phyloP scores from a whole-genome alignment of 2,888 invertebrate species.

The Oxyteleia sp. region DNA sequence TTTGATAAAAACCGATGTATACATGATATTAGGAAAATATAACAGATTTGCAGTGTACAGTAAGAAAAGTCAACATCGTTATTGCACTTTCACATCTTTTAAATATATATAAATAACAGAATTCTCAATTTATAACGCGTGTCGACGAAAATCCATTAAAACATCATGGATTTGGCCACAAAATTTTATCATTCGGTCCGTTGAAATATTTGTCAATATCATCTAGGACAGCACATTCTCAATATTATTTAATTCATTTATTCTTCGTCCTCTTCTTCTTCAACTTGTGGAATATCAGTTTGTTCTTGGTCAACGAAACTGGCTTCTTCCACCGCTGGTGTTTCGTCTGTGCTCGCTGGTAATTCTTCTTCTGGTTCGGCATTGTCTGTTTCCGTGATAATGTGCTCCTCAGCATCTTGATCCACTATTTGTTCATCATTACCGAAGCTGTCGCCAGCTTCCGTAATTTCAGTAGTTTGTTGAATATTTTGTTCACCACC shows the following conservation, averaged over 20 bases:
- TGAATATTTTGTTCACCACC: slow-evolving; percentile 53
- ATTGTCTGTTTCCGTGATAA: slow-evolving; percentile 72
- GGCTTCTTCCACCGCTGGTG: too few species aligned
- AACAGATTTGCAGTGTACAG: slow-evolving; percentile 60
- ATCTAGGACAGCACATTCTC: slow-evolving; percentile 40
- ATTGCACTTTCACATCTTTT: slow-evolving; percentile 32
- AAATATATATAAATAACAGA: slow-evolving; percentile 44
- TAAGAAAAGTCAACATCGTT: slow-evolving; percentile 57
- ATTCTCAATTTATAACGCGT: slow-evolving; percentile 33
- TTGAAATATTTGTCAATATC: slow-evolving; percentile 70
- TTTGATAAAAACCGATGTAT: slow-evolving; percentile 61
- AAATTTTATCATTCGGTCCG: slow-evolving; percentile 48
- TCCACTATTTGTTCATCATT: slow-evolving; percentile 36
- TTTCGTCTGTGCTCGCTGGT: slow-evolving; percentile 39
- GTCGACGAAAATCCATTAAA: slow-evolving; percentile 51
- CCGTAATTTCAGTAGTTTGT: slow-evolving; percentile 15
- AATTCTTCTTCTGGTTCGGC: slow-evolving; percentile 50
- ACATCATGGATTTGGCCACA: slow-evolving; percentile 54
- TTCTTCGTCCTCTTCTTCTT: too few species aligned
- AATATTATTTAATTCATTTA: slow-evolving; percentile 48
- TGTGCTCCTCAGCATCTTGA: slow-evolving; percentile 69
- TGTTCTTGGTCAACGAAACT: too few species aligned
- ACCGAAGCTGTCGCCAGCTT: slow-evolving; percentile 39
- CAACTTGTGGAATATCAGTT: too few species aligned
- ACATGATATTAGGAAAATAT: slow-evolving; percentile 65